phyloP scores from a whole-genome alignment of 2,113 vertebrate genomes.

The Melanotaenia duboulayi region DNA sequence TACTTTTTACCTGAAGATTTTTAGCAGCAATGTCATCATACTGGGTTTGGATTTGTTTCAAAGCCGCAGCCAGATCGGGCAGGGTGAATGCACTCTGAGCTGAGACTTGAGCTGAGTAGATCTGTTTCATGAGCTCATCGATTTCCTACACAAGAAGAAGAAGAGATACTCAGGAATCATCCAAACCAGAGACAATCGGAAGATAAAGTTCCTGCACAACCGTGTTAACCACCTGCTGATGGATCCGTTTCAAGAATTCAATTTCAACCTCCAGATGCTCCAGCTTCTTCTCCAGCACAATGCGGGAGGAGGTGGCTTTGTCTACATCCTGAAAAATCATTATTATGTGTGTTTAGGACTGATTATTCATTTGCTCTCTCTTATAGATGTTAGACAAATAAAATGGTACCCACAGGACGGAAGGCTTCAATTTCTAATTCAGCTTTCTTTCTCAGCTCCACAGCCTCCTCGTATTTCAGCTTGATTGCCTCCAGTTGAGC shows the following conservation, averaged over 20 bases:
- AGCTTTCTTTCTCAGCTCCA: conserved; percentile 81
- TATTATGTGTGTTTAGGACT: not conserved
- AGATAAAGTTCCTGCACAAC: not conserved
- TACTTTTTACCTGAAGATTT: conserved; percentile 86
- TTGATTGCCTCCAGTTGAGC: conserved; percentile 78
- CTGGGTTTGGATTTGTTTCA: conserved; percentile 86
- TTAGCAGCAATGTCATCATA: conserved; percentile 85
- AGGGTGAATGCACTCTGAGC: conserved; percentile 73
- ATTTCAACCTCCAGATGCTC: conserved; percentile 82
- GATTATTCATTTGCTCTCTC: not conserved
- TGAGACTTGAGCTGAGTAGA: conserved; percentile 74
- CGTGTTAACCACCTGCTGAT: conserved; percentile 77
- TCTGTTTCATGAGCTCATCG: conserved; percentile 83
- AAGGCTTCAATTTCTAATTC: conserved; percentile 82
- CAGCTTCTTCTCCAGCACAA: conserved; percentile 78
- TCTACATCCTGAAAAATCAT: conserved; percentile 69
- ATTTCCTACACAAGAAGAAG: conserved; percentile 77
- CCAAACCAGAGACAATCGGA: not conserved
- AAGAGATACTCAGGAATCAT: not conserved
- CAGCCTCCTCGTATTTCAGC: conserved; percentile 80
- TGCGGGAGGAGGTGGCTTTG: conserved; percentile 73
- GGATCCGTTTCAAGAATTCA: conserved; percentile 79
- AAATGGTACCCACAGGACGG: conserved; percentile 77
- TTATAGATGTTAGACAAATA: not conserved
- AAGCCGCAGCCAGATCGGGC: conserved; percentile 82